phyloP scores from a whole-genome alignment of 2,113 vertebrate genomes.

The Nothocercus julius region DNA sequence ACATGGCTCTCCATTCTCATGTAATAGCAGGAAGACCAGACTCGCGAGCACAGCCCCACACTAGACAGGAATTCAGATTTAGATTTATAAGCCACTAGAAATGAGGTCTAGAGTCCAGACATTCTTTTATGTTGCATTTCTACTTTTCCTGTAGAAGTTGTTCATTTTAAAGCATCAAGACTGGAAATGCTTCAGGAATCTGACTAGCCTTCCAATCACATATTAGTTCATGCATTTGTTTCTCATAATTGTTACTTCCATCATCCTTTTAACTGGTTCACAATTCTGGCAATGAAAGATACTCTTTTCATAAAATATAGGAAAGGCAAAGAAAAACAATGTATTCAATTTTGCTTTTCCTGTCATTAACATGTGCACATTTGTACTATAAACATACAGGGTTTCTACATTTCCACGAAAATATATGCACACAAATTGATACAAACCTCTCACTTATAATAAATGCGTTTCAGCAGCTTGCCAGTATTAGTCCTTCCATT shows the following conservation, averaged over 20 bases:
- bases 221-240: background rate
- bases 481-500: background rate
- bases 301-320: background rate
- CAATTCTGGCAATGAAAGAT: slow-evolving; percentile 17
- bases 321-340: background rate
- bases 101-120: background rate
- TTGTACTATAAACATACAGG: slow-evolving; percentile 5
- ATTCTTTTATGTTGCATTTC: background rate
- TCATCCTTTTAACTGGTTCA: background rate
- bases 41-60: background rate
- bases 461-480: background rate
- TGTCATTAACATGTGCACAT: background rate
- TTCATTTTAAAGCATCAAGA: background rate
- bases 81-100: background rate
- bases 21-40: background rate
- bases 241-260: background rate
- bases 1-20: background rate
- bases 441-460: background rate
- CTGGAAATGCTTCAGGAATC: too few species aligned
- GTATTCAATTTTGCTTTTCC: background rate
- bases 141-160: background rate
- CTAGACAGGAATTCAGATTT: background rate
- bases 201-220: background rate
- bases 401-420: background rate
- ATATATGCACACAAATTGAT: background rate